Evolutionary conservation across 1,140 invertebrate genomes (phyloP).

Genomic region (Spodoptera frugiperda): DNA sequence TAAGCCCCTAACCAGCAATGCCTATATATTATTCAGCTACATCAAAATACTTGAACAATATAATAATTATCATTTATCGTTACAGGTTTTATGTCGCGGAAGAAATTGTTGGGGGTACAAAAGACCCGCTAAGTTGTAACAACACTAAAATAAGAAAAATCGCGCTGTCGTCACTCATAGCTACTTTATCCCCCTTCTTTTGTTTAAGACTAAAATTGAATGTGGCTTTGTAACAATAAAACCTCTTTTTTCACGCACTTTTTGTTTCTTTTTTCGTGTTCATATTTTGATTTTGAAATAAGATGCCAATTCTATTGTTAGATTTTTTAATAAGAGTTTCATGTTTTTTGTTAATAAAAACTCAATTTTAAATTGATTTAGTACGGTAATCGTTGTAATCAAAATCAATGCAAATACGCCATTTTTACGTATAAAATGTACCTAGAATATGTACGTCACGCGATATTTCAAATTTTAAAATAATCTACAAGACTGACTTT

Average conservation of each 20-base stretch:
- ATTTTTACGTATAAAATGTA: too few relatives aligned
- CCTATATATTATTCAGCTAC: slow-evolving; percentile 80
- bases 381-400: too few relatives aligned
- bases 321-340: too few relatives aligned
- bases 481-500: too few relatives aligned
- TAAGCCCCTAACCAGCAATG: slow-evolving; percentile 58
- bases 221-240: slow-evolving; percentile 2
- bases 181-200: slow-evolving; percentile 23
- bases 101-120: slow-evolving; percentile 57
- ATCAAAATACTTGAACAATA: slow-evolving; percentile 84
- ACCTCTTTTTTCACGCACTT: background rate
- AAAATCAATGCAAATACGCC: too few relatives aligned
- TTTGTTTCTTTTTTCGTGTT: background rate
- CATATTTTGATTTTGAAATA: too few relatives aligned
- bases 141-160: slow-evolving; percentile 37
- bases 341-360: too few relatives aligned
- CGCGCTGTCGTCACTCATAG: slow-evolving; percentile 15
- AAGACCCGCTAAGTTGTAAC: slow-evolving; percentile 47
- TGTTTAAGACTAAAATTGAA: slow-evolving; percentile 23
- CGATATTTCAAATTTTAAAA: too few relatives aligned
- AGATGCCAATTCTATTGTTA: too few relatives aligned
- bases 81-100: slow-evolving; percentile 79
- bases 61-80: slow-evolving; percentile 84
- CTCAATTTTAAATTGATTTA: too few relatives aligned
- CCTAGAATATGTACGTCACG: too few relatives aligned